Evolutionary conservation across 2,797 vertebrate species (phyloP), one percentile per base, ranked within the genome.

Genomic region (Sebastiscus albofasciatus): DNA sequence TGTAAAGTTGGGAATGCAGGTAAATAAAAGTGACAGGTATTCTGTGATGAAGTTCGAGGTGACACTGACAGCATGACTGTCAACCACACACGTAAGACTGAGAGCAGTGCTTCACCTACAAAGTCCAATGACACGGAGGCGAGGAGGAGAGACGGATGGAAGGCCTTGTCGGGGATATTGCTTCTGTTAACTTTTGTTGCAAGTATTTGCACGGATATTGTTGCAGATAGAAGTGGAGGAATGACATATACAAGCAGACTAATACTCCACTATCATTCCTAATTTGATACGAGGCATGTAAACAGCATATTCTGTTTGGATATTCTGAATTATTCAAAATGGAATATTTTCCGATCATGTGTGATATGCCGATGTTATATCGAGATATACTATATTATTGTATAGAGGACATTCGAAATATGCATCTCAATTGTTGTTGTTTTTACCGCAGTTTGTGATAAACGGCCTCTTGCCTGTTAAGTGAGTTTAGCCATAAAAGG

Each of bases 11-110:
- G 1, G 3, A 27, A 10, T 36, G 42, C 33, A 55, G n/a, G 26
- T 16, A 22, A 16, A 13, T 29, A 36, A 49, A 46, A 73, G 49
- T 73, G 80, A 61, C 77, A 82, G 58, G 31, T 67, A 31, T 65
- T 76, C n/a, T 76, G 36, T 61, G 68, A 6, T 83, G 34, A 82
- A 62, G 69, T 72, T 46, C 16, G 71, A 76, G 56, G 67, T 88
- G 84, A 87, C 82, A 84, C n/a, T 78, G 85, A 82, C 71, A 67
- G 80, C 27, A 6, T 46, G 76, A 75, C 12, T 54, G 56, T 82
- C 70, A 75, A 49, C 61, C 16, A 13, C 61, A 64, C 54, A 49
- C n/a, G 26, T 8, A 22, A 36, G 65, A 65, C 67, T 60, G 11
- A 72, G 22, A 68, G 18, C 59, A 61, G 31, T 2, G 12, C 29